These are phyloP conservation scores for Phataginus tetradactyla DNA, from an alignment of 2,797 vertebrate species.

Conservation along the genomic window DNA sequence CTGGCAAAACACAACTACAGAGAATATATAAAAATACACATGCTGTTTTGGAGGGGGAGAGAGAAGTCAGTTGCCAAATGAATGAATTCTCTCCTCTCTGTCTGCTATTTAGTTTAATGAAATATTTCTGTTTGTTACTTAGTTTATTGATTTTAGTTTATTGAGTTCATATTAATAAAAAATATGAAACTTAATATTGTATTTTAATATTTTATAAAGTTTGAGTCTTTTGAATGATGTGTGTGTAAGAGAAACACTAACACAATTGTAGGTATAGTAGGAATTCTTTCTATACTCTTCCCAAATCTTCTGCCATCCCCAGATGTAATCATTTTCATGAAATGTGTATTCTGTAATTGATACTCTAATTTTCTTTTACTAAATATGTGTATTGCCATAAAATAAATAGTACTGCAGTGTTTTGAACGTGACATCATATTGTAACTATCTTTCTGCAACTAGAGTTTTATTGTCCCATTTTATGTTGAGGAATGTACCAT, in stretches of 20 bases:
- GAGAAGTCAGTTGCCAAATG: background rate
- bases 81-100: background rate
- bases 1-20: background rate
- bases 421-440: background rate
- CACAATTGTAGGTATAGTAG: background rate
- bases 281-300: background rate
- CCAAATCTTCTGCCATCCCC: background rate
- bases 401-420: background rate
- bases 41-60: background rate
- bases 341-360: background rate
- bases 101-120: constrained; percentile 5
- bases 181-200: background rate
- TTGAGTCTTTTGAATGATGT: background rate
- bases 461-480: constrained; percentile 39
- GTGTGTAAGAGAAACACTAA: background rate
- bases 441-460: constrained; percentile 13
- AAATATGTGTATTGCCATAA: background rate
- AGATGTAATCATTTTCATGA: background rate
- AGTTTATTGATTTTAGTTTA: background rate
- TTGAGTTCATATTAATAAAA: background rate
- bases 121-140: background rate
- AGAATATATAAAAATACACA: background rate
- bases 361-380: background rate
- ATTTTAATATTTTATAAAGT: background rate
- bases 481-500: background rate